phyloP scores from a whole-genome alignment of 2,888 invertebrate species.

The Spilosoma lubricipeda region DNA sequence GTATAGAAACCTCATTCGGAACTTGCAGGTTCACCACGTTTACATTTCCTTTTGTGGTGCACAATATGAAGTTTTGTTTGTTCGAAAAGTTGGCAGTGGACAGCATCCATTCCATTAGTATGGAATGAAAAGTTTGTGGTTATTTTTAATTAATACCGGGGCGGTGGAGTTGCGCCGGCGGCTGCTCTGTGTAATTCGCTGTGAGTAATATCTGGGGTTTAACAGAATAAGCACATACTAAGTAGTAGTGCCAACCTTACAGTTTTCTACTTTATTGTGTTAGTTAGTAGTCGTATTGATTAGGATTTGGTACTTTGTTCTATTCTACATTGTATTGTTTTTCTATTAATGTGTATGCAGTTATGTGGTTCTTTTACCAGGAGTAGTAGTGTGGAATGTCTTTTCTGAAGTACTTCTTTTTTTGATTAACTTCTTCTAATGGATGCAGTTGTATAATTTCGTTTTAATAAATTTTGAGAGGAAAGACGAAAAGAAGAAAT shows the following conservation, averaged over 20 bases:
- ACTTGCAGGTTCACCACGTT: constrained; percentile 44
- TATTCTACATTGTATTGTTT: constrained; percentile 11
- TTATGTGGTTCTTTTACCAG: neutral
- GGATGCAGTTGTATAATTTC: neutral
- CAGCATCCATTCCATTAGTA: constrained; percentile 57
- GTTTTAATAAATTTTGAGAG: no score
- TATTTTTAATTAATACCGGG: constrained; percentile 62
- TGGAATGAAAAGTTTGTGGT: constrained; percentile 58
- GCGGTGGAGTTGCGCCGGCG: constrained; percentile 43
- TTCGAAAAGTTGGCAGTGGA: constrained; percentile 60
- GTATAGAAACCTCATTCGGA: constrained; percentile 16
- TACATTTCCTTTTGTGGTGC: constrained; percentile 54
- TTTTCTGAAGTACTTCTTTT: neutral
- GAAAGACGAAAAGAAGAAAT: no score
- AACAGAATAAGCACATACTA: constrained; percentile 44
- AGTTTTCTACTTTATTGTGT: constrained; percentile 38
- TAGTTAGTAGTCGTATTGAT: constrained; percentile 27
- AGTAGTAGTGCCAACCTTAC: constrained; percentile 46
- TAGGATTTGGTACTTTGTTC: constrained; percentile 30
- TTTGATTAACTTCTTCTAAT: neutral
- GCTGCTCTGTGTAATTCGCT: constrained; percentile 41
- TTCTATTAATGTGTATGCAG: neutral
- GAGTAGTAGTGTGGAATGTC: no score
- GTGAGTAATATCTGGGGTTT: constrained; percentile 48
- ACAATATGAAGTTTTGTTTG: constrained; percentile 58